Evolutionary conservation across 1,140 invertebrate genomes (phyloP), one percentile per base, ranked within the genome.

Genomic region (Hylaeus volcanicus): DNA sequence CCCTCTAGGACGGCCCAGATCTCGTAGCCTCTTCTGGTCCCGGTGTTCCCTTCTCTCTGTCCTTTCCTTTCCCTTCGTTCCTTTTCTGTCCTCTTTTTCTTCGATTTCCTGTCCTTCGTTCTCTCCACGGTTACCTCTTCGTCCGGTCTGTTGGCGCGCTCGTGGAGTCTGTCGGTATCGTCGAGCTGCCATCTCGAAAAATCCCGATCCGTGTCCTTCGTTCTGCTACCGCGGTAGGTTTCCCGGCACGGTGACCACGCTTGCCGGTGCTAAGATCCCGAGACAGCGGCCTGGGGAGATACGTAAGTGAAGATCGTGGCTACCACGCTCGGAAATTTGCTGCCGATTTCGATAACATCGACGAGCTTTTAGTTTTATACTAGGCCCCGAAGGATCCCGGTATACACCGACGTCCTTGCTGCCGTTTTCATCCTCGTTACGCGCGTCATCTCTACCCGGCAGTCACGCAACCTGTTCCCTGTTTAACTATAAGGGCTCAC

Each of bases 1-100:
- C 84, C 83, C 79, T 77, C 79, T 87, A 89, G 89, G 89, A 88
- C 88, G 88, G 90, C 90, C 90, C 89, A 91, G 90, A 90, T 88
- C 89, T 89, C 85, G 74, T 72, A 72, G 83, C 81, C 80, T 90
- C 66, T 72, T 89, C 78, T 82, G 48, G 55, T 79, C 68, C 11
- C 77, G 74, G 55, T 63, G 48, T 74, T 70, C 63, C 26, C 64
- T 74, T n/a, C 41, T 66, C 66, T 66, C 69, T 48, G 37, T 76
- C 61, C 56, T 83, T 56, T 73, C 14, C 41, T 65, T 51, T 71
- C 37, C 3, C 37, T 37, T 70, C 45, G 37, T 48, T n/a, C n/a
- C 58, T 39, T 5, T 4, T 45, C 58, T 56, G 41, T 63, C 45
- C 15, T 26, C 73, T 61, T 87, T 58, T 80, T 56, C 53, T 74